These are phyloP conservation scores for Pangasianodon hypophthalmus DNA, from an alignment of 2,113 vertebrate genomes.

Conservation along the genomic window DNA sequence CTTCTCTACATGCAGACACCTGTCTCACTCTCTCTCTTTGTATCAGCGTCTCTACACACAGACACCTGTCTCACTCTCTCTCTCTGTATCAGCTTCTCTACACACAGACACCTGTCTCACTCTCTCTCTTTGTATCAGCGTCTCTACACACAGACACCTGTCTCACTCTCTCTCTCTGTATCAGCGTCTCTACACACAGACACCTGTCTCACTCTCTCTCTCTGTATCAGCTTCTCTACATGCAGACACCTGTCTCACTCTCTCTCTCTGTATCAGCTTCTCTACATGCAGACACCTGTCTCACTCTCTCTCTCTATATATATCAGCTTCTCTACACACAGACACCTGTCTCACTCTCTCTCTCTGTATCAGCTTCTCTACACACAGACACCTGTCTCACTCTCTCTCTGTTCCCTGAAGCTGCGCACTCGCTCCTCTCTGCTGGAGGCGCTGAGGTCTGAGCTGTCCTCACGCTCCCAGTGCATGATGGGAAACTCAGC, in stretches of 20 bases:
- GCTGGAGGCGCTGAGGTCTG: conserved; percentile 82
- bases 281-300: background rate
- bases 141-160: background rate
- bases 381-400: background rate
- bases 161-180: background rate
- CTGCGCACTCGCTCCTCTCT: conserved; percentile 85
- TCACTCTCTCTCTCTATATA: background rate
- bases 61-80: background rate
- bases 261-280: background rate
- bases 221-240: background rate
- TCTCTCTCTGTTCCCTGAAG: conserved; percentile 59
- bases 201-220: background rate
- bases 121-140: background rate
- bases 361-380: too few relatives aligned
- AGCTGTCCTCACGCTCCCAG: conserved; percentile 80
- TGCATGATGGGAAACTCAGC: conserved; percentile 81
- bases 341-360: background rate
- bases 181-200: background rate
- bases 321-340: background rate
- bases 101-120: background rate
- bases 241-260: background rate
- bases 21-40: background rate
- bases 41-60: background rate
- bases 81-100: too few relatives aligned
- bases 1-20: background rate